Percentiles rank a stretch among this genome's conserved stretches.
Conservation (phyloP, 2,888 invertebrate species). For the Eupithecia subfuscata region DNA sequence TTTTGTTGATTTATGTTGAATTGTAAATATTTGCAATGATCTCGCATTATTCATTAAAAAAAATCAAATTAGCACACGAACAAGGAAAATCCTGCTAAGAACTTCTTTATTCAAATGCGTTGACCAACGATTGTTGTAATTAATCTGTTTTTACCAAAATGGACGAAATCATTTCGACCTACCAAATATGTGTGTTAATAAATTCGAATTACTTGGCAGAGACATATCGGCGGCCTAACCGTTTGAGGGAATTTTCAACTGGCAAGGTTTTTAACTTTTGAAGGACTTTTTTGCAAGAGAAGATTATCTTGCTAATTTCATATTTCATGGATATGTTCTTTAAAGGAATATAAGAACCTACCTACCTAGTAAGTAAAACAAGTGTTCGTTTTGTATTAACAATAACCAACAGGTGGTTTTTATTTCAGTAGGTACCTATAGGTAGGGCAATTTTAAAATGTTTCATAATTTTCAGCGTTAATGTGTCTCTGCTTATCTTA, state of each 20-base stretch:
- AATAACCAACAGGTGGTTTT: not conserved
- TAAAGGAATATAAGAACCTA: not conserved
- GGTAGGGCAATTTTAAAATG: not conserved
- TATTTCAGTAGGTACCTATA: not conserved
- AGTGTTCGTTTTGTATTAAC: no score
- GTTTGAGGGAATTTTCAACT: conserved; percentile 1
- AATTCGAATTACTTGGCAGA: not conserved
- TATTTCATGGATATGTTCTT: not conserved
- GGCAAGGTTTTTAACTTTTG: conserved; percentile 1
- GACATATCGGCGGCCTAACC: not conserved
- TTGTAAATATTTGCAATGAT: no score
- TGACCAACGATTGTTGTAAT: conserved; percentile 19
- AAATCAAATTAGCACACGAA: not conserved
- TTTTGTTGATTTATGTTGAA: no score
- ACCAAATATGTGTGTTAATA: conserved; percentile 10
- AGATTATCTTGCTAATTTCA: not conserved
- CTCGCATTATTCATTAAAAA: not conserved
- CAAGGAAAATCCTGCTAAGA: not conserved
- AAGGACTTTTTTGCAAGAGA: not conserved
- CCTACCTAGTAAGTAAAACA: no score
- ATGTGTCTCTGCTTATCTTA: not conserved
- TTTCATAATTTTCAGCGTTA: not conserved
- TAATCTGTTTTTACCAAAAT: conserved; percentile 16
- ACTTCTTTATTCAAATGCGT: not conserved
- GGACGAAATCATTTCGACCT: not conserved